Evolutionary conservation across 2,888 invertebrate species (phyloP), one percentile per base, ranked within the genome.

Genomic region (Ptilodon capucinus): DNA sequence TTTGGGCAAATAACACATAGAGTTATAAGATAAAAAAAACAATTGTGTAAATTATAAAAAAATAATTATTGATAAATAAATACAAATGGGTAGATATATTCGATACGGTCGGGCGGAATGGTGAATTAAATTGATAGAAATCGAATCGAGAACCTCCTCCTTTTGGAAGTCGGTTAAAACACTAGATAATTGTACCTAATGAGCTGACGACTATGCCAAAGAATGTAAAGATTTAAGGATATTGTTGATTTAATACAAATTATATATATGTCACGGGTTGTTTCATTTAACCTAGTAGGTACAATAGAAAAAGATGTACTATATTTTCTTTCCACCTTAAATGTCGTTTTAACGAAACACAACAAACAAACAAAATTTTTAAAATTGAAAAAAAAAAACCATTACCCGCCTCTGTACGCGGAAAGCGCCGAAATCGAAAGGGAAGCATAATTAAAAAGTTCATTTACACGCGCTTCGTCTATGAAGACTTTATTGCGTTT

Each of bases 191-290:
- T 60, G 57, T 65, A 65, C 59, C 52, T 68, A 86, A 84, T 71
- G 87, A 89, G 88, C 88, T 89, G 79, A 84, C 75, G 51, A 74
- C 70, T 86, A 81, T 81, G 88, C 90, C 91, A 90, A 90, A 90
- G 83, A 87, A 79, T 89, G 89, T 89, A 86, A 87, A 90, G 83
- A 87, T 78, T 76, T 84, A 88, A 86, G 81, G 71, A 78, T 82
- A 90, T 87, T 90, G 90, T 90, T 91, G 90, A 89, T 91, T 90
- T 90, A 91, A 91, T 90, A 90, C 86, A 91, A 89, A 91, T 86
- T 88, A 89, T 86, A 81, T 78, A 79, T 86, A 86, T 88, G 89
- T 89, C 84, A 67, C 43, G 41, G 35, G 49, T 63, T 58, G 70
- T 63, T 72, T 74, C 65, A 84, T 82, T 89, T 16, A 34, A 1